These are phyloP conservation scores for Sinopyrophorus schimmeli DNA, from an alignment of 2,888 invertebrate genomes.

Conservation along the genomic window DNA sequence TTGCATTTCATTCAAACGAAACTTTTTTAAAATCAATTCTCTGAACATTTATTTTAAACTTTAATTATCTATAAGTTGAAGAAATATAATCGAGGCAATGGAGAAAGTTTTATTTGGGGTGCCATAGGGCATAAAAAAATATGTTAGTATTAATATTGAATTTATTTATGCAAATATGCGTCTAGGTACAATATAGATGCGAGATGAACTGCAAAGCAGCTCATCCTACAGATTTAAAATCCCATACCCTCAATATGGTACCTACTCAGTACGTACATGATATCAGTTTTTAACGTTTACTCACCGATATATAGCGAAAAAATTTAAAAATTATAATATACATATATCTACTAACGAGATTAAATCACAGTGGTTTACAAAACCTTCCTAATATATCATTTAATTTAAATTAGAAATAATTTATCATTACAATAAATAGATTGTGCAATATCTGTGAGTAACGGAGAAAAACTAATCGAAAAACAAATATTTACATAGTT, in stretches of 20 bases:
- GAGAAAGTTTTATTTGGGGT: too few species aligned
- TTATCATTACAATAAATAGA: conserved; percentile 1
- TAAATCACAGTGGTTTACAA: conserved; percentile 28
- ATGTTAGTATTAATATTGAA: conserved; percentile 40
- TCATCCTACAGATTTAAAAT: conserved; percentile 46
- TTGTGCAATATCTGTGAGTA: conserved; percentile 25
- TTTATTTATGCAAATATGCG: conserved; percentile 57
- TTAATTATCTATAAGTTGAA: too few species aligned
- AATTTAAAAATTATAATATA: conserved; percentile 3
- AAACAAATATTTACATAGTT: conserved; percentile 33
- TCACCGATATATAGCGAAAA: conserved; percentile 41
- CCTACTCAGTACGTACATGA: conserved; percentile 56
- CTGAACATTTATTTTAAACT: too few species aligned
- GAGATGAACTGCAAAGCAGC: conserved; percentile 49
- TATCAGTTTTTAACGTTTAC: conserved; percentile 51
- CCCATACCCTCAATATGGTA: conserved; percentile 51
- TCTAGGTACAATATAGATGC: conserved; percentile 56
- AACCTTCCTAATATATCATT: too few species aligned
- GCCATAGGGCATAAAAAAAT: conserved; percentile 1
- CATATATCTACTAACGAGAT: conserved; percentile 8
- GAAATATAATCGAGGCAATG: too few species aligned
- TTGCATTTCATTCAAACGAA: too few species aligned
- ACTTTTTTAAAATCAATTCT: too few species aligned
- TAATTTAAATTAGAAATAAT: not conserved
- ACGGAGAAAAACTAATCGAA: conserved; percentile 31